These are phyloP conservation scores for Thryonomys swinderianus DNA, from an alignment of 2,113 vertebrate species.

Conservation along the genomic window DNA sequence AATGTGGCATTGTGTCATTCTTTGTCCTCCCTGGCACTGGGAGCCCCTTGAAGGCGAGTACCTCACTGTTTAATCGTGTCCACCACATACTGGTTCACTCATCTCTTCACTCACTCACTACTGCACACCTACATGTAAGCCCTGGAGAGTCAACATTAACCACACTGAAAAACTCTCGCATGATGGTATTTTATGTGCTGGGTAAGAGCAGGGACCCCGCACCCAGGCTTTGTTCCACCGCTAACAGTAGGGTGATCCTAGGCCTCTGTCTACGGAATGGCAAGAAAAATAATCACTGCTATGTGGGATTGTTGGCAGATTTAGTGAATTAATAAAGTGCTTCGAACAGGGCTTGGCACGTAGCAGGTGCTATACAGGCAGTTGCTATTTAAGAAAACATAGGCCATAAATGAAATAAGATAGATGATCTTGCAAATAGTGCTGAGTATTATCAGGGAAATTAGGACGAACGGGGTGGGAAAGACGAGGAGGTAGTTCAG, in stretches of 20 bases:
- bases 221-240: background rate
- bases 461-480: background rate
- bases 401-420: background rate
- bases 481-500: background rate
- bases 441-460: background rate
- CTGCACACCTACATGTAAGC: background rate
- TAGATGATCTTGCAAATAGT: background rate
- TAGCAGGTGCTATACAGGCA: background rate
- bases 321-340: background rate
- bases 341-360: background rate
- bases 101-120: background rate
- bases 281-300: background rate
- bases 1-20: background rate
- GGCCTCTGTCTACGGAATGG: background rate
- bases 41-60: background rate
- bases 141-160: background rate
- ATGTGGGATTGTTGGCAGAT: background rate
- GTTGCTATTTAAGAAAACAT: background rate
- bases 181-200: background rate
- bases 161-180: background rate
- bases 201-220: background rate
- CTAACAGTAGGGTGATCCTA: background rate
- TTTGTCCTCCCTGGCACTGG: background rate
- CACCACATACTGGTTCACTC: background rate
- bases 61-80: background rate